Conservation (phyloP, 2,888 invertebrate genomes). For the Dasysyrphus albostriatus region DNA sequence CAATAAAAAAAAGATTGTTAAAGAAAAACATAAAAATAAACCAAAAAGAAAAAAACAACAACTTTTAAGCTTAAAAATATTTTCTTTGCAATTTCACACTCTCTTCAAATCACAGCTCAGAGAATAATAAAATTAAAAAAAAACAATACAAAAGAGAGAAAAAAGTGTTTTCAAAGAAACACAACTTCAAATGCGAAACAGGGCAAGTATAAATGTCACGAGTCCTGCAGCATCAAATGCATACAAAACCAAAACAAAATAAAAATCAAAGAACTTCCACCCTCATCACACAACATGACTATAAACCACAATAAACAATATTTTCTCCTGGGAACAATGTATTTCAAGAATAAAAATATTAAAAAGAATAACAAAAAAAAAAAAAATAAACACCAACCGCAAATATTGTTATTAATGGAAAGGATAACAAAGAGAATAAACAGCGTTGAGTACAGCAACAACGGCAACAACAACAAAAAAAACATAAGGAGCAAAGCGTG, state of each 20-base stretch:
- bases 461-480: constrained; percentile 6
- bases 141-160: constrained; percentile 11
- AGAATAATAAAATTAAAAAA: constrained; percentile 17
- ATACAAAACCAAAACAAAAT: constrained; percentile 4
- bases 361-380: constrained; percentile 25
- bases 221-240: constrained; percentile 68
- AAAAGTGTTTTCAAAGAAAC: neutral
- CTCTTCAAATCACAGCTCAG: constrained; percentile 50
- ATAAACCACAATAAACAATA: constrained; percentile 38
- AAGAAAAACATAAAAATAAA: neutral
- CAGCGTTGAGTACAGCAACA: constrained; percentile 7
- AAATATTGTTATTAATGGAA: constrained; percentile 73
- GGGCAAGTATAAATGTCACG: constrained; percentile 62
- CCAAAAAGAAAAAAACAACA: neutral
- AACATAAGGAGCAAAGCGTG: constrained; percentile 1
- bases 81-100: constrained; percentile 64
- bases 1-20: neutral
- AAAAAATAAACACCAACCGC: constrained; percentile 59
- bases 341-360: constrained; percentile 35
- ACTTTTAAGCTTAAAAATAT: constrained; percentile 37
- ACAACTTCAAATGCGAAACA: constrained; percentile 34
- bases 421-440: constrained; percentile 60
- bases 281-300: neutral
- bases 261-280: neutral
- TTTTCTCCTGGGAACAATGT: constrained; percentile 64